phyloP scores from a whole-genome alignment of 2,797 vertebrate species.

The Nannoperca australis region DNA sequence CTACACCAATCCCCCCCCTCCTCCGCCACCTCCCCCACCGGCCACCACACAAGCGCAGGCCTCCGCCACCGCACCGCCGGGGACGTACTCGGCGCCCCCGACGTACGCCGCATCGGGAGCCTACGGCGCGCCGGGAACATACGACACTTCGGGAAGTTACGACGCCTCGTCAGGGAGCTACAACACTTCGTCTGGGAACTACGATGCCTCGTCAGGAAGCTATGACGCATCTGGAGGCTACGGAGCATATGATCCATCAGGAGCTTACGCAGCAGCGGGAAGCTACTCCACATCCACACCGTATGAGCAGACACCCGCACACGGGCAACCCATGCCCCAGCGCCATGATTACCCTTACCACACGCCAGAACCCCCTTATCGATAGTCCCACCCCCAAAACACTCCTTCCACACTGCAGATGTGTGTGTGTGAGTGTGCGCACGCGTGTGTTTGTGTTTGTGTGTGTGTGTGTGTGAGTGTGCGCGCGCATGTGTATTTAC shows the following conservation, averaged over 20 bases:
- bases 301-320: slow-evolving; percentile 88
- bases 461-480: slow-evolving; percentile 47
- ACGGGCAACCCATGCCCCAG: slow-evolving; percentile 88
- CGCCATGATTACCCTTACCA: slow-evolving; percentile 87
- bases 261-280: slow-evolving; percentile 78
- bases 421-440: slow-evolving; percentile 53
- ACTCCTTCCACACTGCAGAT: slow-evolving; percentile 71
- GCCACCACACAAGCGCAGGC: slow-evolving; percentile 66
- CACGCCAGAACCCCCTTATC: slow-evolving; percentile 89
- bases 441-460: slow-evolving; percentile 15
- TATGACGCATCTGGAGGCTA: slow-evolving; percentile 77
- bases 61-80: slow-evolving; percentile 68
- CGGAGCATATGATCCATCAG: slow-evolving; percentile 79
- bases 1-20: slow-evolving; percentile 82
- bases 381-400: slow-evolving; percentile 80
- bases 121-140: slow-evolving; percentile 73
- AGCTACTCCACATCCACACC: slow-evolving; percentile 83
- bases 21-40: slow-evolving; percentile 72
- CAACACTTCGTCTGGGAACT: slow-evolving; percentile 65
- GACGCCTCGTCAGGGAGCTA: slow-evolving; percentile 63
- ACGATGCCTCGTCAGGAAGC: slow-evolving; percentile 67
- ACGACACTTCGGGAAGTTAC: slow-evolving; percentile 65
- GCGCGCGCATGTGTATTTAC: slow-evolving; percentile 63
- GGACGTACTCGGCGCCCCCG: slow-evolving; percentile 74
- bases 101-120: slow-evolving; percentile 55